phyloP scores from a whole-genome alignment of 2,888 invertebrate species.

The Caenorhabditis sinica region DNA sequence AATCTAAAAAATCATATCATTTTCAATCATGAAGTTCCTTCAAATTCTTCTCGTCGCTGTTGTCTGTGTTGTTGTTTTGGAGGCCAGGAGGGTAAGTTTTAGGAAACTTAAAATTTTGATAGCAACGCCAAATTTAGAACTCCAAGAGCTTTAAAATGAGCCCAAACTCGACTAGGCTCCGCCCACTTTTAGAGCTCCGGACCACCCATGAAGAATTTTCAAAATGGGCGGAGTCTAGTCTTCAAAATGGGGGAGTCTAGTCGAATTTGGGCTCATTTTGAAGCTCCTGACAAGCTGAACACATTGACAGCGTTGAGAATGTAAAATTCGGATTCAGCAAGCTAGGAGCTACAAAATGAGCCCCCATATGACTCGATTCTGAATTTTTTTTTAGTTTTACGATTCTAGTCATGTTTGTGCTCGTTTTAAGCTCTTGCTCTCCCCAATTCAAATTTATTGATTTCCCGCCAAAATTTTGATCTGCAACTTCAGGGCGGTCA shows the following conservation, averaged over 20 bases:
- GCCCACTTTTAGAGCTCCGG: no score
- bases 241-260: background rate
- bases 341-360: no score
- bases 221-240: background rate
- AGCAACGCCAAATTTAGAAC: background rate
- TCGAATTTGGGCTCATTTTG: background rate
- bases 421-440: no score
- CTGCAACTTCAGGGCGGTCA: no score
- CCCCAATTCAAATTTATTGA: no score
- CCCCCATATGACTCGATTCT: no score
- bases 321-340: no score
- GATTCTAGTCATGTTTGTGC: no score
- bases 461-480: no score
- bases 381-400: no score
- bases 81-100: constrained; percentile 15
- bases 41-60: constrained; percentile 26
- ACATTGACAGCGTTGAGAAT: no score
- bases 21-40: constrained; percentile 17
- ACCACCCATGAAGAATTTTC: background rate
- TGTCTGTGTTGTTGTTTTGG: constrained; percentile 2
- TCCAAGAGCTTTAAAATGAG: background rate
- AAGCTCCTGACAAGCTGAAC: background rate
- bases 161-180: constrained; percentile 7
- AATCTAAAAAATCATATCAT: background rate
- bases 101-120: background rate